Conservation (phyloP, 2,113 vertebrate genomes). For the Megaptera novaeangliae region DNA sequence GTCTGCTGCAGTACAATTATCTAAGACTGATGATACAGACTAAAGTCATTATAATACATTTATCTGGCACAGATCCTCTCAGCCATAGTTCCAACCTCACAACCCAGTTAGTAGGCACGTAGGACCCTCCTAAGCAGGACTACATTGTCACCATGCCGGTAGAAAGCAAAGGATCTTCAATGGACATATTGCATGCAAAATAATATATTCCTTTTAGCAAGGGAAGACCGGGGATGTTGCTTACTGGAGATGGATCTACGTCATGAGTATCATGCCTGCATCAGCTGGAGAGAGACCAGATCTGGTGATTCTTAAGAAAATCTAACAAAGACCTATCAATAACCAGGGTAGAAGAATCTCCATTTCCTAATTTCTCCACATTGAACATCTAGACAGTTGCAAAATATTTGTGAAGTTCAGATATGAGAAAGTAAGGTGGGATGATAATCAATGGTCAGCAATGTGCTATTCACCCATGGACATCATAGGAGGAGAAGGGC, state of each 20-base stretch:
- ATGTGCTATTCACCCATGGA: rapidly evolving
- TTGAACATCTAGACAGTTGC: not conserved
- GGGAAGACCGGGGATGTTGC: not conserved
- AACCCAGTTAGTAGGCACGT: not conserved
- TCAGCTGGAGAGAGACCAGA: not conserved
- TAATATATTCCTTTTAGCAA: not conserved
- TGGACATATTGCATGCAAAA: not conserved
- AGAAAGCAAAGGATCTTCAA: not conserved
- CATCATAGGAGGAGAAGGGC: not conserved
- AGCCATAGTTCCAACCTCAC: not conserved
- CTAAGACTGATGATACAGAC: conserved; percentile 51
- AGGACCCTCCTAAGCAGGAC: not conserved
- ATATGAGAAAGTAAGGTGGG: not conserved
- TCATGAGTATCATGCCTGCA: not conserved
- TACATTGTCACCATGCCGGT: not conserved
- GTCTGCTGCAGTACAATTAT: conserved; percentile 61
- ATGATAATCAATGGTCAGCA: not conserved
- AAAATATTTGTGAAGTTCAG: not conserved
- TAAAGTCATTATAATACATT: conserved; percentile 12
- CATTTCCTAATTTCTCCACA: not conserved
- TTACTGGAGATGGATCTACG: not conserved
- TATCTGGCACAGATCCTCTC: conserved; percentile 35
- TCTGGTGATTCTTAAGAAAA: not conserved
- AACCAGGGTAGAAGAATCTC: not conserved
- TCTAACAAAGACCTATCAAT: not conserved